Evolutionary conservation across 2,888 invertebrate species (phyloP), one percentile per base, ranked within the genome.

Genomic region (Phalera bucephala): DNA sequence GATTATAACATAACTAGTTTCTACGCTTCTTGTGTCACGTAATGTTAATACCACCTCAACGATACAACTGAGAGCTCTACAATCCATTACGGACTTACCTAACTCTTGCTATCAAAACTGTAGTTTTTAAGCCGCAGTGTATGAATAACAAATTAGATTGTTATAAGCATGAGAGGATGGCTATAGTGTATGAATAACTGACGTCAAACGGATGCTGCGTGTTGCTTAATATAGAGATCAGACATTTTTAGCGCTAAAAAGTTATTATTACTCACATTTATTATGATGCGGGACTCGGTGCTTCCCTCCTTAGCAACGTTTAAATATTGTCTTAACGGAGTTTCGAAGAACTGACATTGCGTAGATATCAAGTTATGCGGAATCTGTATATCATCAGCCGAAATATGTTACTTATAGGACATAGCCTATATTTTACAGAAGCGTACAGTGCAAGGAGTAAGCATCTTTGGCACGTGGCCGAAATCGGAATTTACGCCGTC

Each of bases 1-100:
- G 62, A 71, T 70, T 76, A 77, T 77, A 69, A 68, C 63, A 64
- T 60, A 65, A 65, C 66, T 49, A 48, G 60, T 58, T 49, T 48
- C 59, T 64, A 69, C 55, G 49, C 37, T 44, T 42, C 41, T 50
- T 42, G 39, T 49, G 47, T 60, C 56, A 62, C 53, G 56, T 52
- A 34, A 35, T 32, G 35, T 30, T 36, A 31, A n/a, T n/a, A n/a
- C 32, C 37, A 40, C 41, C 31, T 33, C 19, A 30, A 26, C 17
- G 20, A 11, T 10, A 17, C 13, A 28, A 33, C 36, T 33, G 12
- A 26, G 2, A 13, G 8, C 4, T 19, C 12, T 19, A 20, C 4
- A 17, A 46, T 35, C 35, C 50, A 59, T 45, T 45, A 47, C 50
- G 27, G 11, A 34, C 10, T 36, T 27, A 3, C 30, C 22, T n/a